These are phyloP conservation scores for Periophthalmus magnuspinnatus DNA, from an alignment of 2,797 vertebrate genomes.

Conservation along the genomic window DNA sequence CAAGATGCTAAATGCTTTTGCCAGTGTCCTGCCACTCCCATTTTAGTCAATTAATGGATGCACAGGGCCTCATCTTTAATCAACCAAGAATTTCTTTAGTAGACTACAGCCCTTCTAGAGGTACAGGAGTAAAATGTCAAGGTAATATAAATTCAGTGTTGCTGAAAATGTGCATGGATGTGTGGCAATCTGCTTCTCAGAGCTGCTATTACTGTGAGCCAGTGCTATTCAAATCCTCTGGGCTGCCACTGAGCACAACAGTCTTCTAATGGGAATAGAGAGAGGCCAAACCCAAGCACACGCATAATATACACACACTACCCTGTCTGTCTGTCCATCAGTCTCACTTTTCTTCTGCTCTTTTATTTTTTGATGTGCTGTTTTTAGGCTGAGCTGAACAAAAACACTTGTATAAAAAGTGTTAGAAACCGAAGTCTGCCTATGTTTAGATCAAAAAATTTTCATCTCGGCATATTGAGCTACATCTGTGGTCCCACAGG, in stretches of 20 bases:
- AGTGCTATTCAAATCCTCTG: conserved; percentile 62
- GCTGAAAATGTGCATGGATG: conserved; percentile 27
- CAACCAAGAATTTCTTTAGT: too few relatives aligned
- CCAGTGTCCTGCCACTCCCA: too few relatives aligned
- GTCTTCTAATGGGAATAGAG: conserved; percentile 57
- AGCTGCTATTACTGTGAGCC: conserved; percentile 54
- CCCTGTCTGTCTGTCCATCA: conserved; percentile 23
- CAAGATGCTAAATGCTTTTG: too few relatives aligned
- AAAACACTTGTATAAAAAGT: conserved; percentile 32
- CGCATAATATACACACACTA: conserved; percentile 8
- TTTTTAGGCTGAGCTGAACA: conserved; percentile 26
- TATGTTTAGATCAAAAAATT: background rate
- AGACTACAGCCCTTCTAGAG: background rate
- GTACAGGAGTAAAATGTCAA: conserved; percentile 7
- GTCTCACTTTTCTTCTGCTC: conserved; percentile 26
- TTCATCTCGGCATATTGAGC: conserved; percentile 12
- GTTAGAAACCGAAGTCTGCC: background rate
- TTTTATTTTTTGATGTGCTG: conserved; percentile 41
- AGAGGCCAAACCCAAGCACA: conserved; percentile 35
- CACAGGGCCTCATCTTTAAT: too few relatives aligned
- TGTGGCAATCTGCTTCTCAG: conserved; percentile 37
- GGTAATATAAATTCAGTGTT: conserved; percentile 9
- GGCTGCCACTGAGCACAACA: conserved; percentile 48
- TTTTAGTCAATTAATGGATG: too few relatives aligned
- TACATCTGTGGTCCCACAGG: conserved; percentile 25